Evolutionary conservation across 2,113 vertebrate species (phyloP), one percentile per base, ranked within the genome.

Genomic region (Alces alces): DNA sequence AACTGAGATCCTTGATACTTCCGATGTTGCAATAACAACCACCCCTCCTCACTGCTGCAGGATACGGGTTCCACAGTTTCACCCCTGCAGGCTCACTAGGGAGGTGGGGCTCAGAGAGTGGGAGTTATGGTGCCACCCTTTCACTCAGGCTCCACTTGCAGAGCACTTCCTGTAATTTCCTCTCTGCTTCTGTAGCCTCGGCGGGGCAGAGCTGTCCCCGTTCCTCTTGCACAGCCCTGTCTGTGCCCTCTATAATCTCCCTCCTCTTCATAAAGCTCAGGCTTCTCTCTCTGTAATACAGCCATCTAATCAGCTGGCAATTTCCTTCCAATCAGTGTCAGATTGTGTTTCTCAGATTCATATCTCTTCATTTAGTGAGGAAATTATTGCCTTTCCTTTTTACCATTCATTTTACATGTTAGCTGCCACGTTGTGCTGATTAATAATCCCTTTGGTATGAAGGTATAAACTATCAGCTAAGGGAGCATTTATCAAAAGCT

Each of bases 301-400:
- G 28, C 50, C 16, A 1, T 57, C 93, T 88, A 82, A 96, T 96
- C 78, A 93, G 66, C 50, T 86, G 90, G 60, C 73, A 54, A 95
- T 95, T 96, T 95, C 76, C 92, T 89, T 95, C 80, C 94, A 91
- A 54, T 97, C 92, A 87, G 73, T 50, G 90, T 47, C 90, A 95
- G 89, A 89, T 50, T 87, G 58, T 82, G n/a, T 50, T 86, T 57
- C 86, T 86, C 80, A 66, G 84, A 82, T 87, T 64, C 30, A 4
- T 19, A 57, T 64, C 92, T 85, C 52, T 95, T 93, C n/a, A 28
- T 73, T 73, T 60, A 84, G 83, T 50, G 55, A 96, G 79, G 47
- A 52, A 89, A 79, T 96, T 11, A 80, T 66, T 93, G 57, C 86
- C 86, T 87, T 97, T 66, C 79, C 27, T 93, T 55, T 95, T 55